phyloP scores from a whole-genome alignment of 2,797 vertebrate genomes.

The Falco peregrinus region DNA sequence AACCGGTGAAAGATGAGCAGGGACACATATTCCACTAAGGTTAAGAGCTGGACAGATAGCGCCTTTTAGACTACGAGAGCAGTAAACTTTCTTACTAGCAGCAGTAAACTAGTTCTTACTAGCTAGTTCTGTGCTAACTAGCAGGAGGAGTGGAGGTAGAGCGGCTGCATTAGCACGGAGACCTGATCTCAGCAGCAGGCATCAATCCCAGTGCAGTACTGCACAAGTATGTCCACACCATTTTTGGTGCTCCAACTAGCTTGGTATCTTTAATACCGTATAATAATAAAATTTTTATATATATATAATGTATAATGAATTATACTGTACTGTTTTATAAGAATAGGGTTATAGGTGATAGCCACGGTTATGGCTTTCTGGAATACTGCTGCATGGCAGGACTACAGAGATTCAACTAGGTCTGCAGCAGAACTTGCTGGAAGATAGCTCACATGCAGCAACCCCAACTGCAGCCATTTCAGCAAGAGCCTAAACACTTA shows the following conservation, averaged over 20 bases:
- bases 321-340: not conserved
- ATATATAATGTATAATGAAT: not conserved
- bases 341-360: not conserved
- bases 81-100: not conserved
- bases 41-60: not conserved
- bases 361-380: not conserved
- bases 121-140: not conserved
- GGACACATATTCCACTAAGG: not conserved
- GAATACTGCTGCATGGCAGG: not conserved
- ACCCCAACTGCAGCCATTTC: not conserved
- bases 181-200: not conserved
- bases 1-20: not conserved
- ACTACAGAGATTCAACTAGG: not conserved
- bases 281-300: too few relatives aligned
- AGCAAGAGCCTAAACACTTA: not conserved
- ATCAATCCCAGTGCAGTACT: not conserved
- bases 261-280: not conserved
- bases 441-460: not conserved
- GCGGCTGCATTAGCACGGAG: not conserved
- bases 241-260: not conserved
- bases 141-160: not conserved
- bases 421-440: not conserved
- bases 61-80: not conserved
- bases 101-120: too few relatives aligned
- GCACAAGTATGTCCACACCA: not conserved